phyloP scores from a whole-genome alignment of 2,113 vertebrate species.

The Odontophorus gujanensis region DNA sequence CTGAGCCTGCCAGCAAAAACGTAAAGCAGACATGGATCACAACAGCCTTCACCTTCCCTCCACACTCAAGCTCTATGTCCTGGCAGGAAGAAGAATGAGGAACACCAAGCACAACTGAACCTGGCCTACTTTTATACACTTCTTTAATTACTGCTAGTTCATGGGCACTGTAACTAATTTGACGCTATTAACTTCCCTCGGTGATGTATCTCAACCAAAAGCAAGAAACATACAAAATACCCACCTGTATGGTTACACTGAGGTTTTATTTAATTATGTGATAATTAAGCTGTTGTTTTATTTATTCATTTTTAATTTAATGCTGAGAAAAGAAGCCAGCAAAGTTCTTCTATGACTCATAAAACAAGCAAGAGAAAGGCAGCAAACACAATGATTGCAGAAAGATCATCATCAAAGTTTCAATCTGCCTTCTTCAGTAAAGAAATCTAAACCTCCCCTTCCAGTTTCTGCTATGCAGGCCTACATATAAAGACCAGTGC shows the following conservation, averaged over 20 bases:
- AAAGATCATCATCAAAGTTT: background rate
- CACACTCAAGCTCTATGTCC: background rate
- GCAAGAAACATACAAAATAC: background rate
- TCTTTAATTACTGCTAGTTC: background rate
- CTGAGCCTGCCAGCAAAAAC: constrained; percentile 6
- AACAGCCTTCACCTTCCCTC: background rate
- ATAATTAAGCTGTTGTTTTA: background rate
- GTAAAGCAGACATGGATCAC: constrained; percentile 30
- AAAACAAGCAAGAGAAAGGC: background rate
- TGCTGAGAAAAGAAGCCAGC: background rate
- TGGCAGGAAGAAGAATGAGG: background rate
- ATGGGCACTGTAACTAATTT: background rate
- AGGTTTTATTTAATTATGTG: background rate
- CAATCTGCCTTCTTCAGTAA: background rate
- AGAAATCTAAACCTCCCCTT: background rate
- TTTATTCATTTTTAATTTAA: background rate
- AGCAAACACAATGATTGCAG: background rate
- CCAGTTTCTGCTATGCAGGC: background rate
- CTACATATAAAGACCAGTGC: background rate
- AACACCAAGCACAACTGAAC: background rate
- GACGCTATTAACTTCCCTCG: background rate
- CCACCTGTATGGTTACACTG: background rate
- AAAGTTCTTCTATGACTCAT: background rate
- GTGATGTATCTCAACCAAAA: background rate
- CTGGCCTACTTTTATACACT: background rate